phyloP scores from a whole-genome alignment of 1,140 invertebrate species.

The Pseudomyrmex sp. region DNA sequence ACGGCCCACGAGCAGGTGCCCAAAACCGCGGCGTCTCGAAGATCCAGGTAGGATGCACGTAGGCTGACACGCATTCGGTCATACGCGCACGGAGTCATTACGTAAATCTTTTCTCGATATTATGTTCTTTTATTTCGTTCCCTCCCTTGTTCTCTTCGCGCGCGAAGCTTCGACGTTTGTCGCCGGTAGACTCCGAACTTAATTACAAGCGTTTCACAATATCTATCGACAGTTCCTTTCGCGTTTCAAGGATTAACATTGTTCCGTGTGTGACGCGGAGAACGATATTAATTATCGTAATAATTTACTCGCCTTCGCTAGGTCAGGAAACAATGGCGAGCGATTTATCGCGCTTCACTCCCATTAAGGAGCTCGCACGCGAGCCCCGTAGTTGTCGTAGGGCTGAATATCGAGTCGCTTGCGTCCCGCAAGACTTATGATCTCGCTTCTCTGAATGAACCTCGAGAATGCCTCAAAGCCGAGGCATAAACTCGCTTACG shows the following conservation, averaged over 20 bases:
- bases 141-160: slow-evolving; percentile 4
- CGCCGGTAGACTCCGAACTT: neutral
- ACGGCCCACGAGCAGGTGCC: slow-evolving; percentile 75
- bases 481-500: slow-evolving; percentile 21
- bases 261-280: neutral
- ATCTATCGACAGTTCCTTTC: neutral
- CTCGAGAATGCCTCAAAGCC: slow-evolving; percentile 37
- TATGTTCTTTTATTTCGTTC: neutral
- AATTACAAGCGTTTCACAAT: no score
- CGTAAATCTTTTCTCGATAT: slow-evolving; percentile 65
- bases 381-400: slow-evolving; percentile 22
- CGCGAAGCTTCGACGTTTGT: neutral
- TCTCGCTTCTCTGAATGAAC: slow-evolving; percentile 61
- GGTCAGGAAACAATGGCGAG: slow-evolving; percentile 26
- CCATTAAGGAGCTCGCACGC: slow-evolving; percentile 32
- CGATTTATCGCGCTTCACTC: slow-evolving; percentile 59
- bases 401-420: slow-evolving; percentile 49
- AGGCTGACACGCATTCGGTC: slow-evolving; percentile 67
- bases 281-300: slow-evolving; percentile 26
- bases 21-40: slow-evolving; percentile 58
- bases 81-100: slow-evolving; percentile 61
- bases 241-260: neutral
- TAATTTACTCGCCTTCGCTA: slow-evolving; percentile 16
- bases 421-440: slow-evolving; percentile 55
- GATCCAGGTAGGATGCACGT: slow-evolving; percentile 26